Base-by-base conservation (phyloP, 2,797 vertebrate genomes). In the Mareca penelope region DNA sequence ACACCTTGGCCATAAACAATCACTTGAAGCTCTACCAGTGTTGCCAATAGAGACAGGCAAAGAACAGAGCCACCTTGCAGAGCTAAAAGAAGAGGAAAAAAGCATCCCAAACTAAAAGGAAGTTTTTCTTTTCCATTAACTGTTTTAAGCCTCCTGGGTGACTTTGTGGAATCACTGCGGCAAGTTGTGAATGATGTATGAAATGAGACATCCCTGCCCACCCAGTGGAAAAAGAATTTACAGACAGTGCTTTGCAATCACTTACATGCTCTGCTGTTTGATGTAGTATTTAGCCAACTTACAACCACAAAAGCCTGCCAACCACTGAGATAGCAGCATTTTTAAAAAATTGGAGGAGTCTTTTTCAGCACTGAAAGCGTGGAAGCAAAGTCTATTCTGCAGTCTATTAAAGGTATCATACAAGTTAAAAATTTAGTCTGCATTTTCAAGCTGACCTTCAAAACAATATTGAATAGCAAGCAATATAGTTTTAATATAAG, bases 131-230 rank as follows among this genome's bases (percentile, higher is more conserved):
- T 92, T 78, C 80, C 39, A 35, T 83, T 72, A 73, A 70, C 50
- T 64, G 33, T 65, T 88, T 82, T 52, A 75, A 68, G 24, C 31
- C 71, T 80, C 77, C 53, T 67, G 80, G 44, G 35, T 83, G 90
- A 88, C 88, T 89, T 75, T 94, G 78, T 89, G 79, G 89, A 80
- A 91, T 57, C 65, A 13, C 57, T 55, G n/a, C 61, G 78, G 67
- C 33, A 33, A 91, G 72, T n/a, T 91, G 33, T 79, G 95, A 90
- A 92, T 80, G 89, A 91, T 70, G 85, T 39, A 80, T 76, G 78
- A 85, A 86, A 82, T 73, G 61, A 83, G 35, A 94, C 93, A 78
- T 59, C 70, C 68, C 92, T 88, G 70, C 63, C 90, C 71, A 78
- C 64, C 29, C 81, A 91, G 80, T 44, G 65, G 90, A 79, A 90